Base-by-base conservation (phyloP, 2,113 vertebrate genomes). In the Anthoscopus minutus region DNA sequence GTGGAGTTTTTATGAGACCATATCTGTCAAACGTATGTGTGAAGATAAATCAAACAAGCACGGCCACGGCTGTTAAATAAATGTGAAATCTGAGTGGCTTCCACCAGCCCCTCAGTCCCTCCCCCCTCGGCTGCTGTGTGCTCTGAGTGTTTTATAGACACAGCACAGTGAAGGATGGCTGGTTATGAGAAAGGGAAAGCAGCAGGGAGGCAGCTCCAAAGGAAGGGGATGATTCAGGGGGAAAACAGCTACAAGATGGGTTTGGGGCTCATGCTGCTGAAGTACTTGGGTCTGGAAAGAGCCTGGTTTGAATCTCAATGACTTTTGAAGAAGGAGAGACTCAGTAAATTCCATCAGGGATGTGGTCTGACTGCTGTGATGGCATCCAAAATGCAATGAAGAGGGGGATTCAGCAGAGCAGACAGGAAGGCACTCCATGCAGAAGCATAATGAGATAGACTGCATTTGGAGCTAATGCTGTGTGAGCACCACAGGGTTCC, bases 1-100 rank as follows among this genome's bases (percentile, higher is more conserved):
- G 77, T 72, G 91, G 91, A 93, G 93, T 95, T 97, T 97, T 97
- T 97, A 96, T 94, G 96, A 97, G 96, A 95, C 96, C 92, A 61
- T 97, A 97, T 97, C 96, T 97, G 96, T 97, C 97, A 97, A 96
- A 96, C 1, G 81, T 89, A 93, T 95, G 92, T 80, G 60, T 96
- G 97, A 97, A 95, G 85, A 84, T 93, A 97, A 96, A 96, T 96
- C 83, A 92, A 96, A 97, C 72, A 92, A 96, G 91, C 96, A 95
- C 93, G 96, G 91, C 80, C 91, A 89, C 4, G 24, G 89, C 91
- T 81, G 24, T 87, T 94, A 97, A 93, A 94, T 94, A 89, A 93
- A 94, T 93, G 92, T 89, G 94, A 96, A 96, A 93, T 85, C 47
- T 76, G 95, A 95, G 93, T 86, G 94, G 86, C 94, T 96, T 97